phyloP scores from a whole-genome alignment of 1,140 invertebrate genomes.

The Saccostrea cuccullata region DNA sequence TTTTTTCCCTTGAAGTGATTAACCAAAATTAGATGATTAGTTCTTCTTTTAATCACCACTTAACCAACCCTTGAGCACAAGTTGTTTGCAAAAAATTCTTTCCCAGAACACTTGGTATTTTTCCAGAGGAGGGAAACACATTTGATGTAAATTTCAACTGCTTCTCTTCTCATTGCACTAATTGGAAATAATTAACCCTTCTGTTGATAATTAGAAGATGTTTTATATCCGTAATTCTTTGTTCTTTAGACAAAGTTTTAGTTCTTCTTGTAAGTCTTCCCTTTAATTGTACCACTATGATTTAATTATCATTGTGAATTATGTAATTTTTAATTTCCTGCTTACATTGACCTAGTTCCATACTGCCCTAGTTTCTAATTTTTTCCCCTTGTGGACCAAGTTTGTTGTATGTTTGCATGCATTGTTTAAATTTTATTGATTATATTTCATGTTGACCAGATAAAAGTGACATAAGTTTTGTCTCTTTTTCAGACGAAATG shows the following conservation, averaged over 20 bases:
- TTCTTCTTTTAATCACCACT: not conserved
- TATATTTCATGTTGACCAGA: no score
- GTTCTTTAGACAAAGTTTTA: no score
- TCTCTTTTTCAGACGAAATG: slow-evolving; percentile 83
- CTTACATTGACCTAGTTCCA: no score
- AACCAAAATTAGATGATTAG: not conserved
- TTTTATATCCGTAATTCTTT: no score
- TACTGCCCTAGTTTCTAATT: no score
- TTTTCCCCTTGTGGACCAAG: no score
- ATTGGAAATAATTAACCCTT: not conserved
- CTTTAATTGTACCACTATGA: no score
- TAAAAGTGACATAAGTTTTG: slow-evolving; percentile 43
- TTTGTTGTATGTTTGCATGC: not conserved
- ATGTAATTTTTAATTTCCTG: no score
- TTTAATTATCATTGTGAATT: no score
- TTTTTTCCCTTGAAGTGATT: not conserved
- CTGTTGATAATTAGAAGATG: no score
- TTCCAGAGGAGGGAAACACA: not conserved
- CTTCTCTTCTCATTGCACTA: not conserved
- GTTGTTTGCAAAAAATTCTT: not conserved
- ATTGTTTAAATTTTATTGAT: not conserved
- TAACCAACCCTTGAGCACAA: not conserved
- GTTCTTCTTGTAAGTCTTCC: no score
- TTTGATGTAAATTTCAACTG: not conserved
- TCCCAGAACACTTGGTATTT: not conserved